Conservation (phyloP, 2,113 vertebrate species). For the Cacatua alba region DNA sequence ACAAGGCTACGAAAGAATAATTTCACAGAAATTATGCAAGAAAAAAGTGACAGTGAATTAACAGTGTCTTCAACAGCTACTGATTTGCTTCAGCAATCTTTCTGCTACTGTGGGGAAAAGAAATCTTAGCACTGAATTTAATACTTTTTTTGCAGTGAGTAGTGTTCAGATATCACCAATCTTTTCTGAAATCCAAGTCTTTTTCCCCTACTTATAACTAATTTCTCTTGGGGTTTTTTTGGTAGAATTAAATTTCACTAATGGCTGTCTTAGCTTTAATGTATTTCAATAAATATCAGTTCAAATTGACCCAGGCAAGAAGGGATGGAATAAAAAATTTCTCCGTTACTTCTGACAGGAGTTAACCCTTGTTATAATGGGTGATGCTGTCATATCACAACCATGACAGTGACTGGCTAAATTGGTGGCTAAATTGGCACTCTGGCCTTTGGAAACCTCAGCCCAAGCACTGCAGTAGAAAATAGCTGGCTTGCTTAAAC, state of each 20-base stretch:
- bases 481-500: neutral
- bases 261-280: neutral
- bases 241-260: neutral
- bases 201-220: neutral
- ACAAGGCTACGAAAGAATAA: neutral
- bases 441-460: neutral
- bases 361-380: neutral
- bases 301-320: neutral
- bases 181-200: neutral
- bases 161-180: neutral
- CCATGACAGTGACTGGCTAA: neutral
- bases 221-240: neutral
- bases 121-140: neutral
- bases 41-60: neutral
- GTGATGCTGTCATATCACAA: neutral
- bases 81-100: neutral
- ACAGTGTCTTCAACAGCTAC: neutral
- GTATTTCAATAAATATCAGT: neutral
- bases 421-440: neutral
- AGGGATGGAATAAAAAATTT: neutral
- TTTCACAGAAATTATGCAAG: neutral
- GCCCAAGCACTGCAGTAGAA: neutral
- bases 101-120: neutral
- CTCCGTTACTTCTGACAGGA: neutral
- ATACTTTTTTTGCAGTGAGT: neutral